phyloP scores from a whole-genome alignment of 1,140 invertebrate species.

The Musca vetustissima region DNA sequence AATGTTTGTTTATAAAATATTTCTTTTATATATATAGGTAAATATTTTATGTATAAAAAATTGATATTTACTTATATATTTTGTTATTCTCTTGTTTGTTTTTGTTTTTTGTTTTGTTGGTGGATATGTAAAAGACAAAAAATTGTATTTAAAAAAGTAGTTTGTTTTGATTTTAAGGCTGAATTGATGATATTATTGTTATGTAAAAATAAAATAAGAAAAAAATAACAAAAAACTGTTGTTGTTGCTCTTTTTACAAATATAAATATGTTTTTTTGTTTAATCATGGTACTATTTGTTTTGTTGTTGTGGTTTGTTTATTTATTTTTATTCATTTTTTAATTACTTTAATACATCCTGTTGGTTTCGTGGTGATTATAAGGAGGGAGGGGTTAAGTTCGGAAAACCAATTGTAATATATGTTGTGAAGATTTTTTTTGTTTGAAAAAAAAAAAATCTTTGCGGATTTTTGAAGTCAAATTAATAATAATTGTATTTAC shows the following conservation, averaged over 20 bases:
- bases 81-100: not conserved
- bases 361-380: not conserved
- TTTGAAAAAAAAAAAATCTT: no score
- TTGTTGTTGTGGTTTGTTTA: not conserved
- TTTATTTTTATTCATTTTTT: slow-evolving; percentile 1
- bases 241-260: not conserved
- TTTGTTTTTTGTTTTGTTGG: not conserved
- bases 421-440: no score
- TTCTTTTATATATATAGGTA: no score
- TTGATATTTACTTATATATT: not conserved
- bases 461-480: no score
- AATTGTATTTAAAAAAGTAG: slow-evolving; percentile 1
- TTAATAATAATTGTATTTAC: no score
- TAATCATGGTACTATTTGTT: slow-evolving; percentile 14
- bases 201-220: not conserved
- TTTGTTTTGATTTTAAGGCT: slow-evolving; percentile 32
- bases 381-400: not conserved
- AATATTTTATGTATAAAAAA: no score
- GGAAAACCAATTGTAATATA: no score
- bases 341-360: no score
- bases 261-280: slow-evolving; percentile 8
- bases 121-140: slow-evolving; percentile 5
- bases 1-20: not conserved
- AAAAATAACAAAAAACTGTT: not conserved
- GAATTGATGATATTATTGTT: slow-evolving; percentile 31